phyloP scores from a whole-genome alignment of 2,113 vertebrate genomes.

The Rhea pennata region DNA sequence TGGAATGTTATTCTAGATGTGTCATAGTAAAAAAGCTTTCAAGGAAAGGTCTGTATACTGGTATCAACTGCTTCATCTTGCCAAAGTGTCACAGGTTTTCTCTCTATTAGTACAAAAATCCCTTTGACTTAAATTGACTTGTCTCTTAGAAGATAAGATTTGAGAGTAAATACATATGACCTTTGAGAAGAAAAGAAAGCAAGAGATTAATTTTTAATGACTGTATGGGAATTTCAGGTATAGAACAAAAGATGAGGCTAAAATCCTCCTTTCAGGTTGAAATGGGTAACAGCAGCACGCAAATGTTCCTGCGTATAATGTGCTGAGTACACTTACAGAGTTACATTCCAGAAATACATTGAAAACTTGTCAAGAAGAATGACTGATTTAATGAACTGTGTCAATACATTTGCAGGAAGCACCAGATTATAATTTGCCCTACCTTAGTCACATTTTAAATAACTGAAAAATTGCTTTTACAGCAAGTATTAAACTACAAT shows the following conservation, averaged over 20 bases:
- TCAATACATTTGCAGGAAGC: conserved; percentile 49
- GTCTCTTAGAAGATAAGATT: background rate
- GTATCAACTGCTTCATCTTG: background rate
- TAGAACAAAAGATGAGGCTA: background rate
- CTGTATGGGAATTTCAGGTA: background rate
- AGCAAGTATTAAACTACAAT: background rate
- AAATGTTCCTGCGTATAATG: background rate
- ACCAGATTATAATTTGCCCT: conserved; percentile 44
- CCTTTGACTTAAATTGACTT: background rate
- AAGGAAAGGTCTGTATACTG: background rate
- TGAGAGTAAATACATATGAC: background rate
- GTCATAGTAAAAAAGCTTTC: background rate
- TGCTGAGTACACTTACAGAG: background rate
- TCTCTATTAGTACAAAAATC: background rate
- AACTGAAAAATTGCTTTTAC: conserved; percentile 45
- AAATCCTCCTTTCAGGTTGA: background rate
- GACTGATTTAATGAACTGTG: conserved; percentile 57
- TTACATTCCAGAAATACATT: conserved; percentile 12
- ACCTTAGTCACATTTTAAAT: conserved; percentile 24
- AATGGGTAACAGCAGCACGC: background rate
- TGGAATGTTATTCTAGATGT: background rate
- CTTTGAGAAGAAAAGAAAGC: background rate
- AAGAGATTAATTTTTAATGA: background rate
- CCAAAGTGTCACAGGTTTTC: background rate
- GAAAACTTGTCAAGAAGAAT: conserved; percentile 44